phyloP scores from a whole-genome alignment of 2,113 vertebrate genomes.

The Oenanthe melanoleuca region DNA sequence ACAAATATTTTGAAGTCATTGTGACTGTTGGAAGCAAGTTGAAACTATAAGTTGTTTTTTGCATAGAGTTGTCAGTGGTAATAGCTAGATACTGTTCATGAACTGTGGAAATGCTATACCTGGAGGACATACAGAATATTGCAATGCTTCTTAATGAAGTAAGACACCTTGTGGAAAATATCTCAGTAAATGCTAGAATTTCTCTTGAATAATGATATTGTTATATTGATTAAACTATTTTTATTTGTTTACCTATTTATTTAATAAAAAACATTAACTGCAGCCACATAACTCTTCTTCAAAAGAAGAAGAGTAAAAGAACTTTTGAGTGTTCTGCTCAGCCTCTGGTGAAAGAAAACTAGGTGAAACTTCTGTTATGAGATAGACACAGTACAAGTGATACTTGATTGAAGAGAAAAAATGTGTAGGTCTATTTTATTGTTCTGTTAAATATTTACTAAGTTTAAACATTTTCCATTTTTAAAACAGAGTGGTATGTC shows the following conservation, averaged over 20 bases:
- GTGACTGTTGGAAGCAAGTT: not conserved
- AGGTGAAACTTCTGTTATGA: not conserved
- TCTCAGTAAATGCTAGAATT: not conserved
- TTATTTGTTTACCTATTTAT: not conserved
- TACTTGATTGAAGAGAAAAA: not conserved
- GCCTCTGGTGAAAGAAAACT: not conserved
- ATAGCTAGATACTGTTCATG: not conserved
- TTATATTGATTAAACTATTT: not conserved
- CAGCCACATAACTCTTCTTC: not conserved
- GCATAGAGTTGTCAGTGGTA: no score
- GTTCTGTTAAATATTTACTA: not conserved
- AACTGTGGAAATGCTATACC: slow-evolving; percentile 38
- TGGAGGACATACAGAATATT: not conserved
- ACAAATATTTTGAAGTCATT: no score
- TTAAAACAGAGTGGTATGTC: not conserved
- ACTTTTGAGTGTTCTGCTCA: not conserved
- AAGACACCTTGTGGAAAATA: not conserved
- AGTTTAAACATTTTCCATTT: not conserved
- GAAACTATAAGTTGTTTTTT: not conserved
- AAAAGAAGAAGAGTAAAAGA: not conserved
- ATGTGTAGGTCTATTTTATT: not conserved
- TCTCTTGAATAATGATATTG: not conserved
- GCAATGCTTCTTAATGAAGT: not conserved
- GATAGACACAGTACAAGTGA: not conserved
- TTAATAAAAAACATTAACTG: not conserved